phyloP scores from a whole-genome alignment of 2,113 vertebrate species.

The Thamnaconus septentrionalis region DNA sequence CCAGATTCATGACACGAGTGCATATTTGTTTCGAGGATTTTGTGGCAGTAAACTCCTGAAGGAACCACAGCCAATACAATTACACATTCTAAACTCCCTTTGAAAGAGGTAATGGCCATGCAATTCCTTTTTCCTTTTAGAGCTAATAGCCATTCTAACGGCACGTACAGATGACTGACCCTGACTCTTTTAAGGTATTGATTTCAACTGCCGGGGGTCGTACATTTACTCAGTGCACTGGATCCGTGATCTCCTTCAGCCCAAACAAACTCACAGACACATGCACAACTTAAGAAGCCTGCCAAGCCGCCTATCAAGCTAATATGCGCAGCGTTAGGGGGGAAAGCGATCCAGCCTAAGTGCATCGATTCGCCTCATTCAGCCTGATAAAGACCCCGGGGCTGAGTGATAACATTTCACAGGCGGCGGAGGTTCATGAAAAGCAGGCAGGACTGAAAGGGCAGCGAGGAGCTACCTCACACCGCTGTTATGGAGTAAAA shows the following conservation, averaged over 20 bases:
- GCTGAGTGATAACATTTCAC: conserved; percentile 57
- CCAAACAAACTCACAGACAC: conserved; percentile 2
- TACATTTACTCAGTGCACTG: background rate
- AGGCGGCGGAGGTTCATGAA: conserved; percentile 5
- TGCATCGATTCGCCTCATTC: conserved; percentile 62
- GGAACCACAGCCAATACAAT: too few relatives aligned
- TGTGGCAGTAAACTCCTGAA: too few relatives aligned
- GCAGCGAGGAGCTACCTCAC: conserved; percentile 12
- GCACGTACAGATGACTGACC: too few relatives aligned
- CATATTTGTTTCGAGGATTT: too few relatives aligned
- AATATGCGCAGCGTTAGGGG: conserved; percentile 40
- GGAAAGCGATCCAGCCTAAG: conserved; percentile 56
- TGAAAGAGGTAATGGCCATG: too few relatives aligned
- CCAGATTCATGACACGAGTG: too few relatives aligned
- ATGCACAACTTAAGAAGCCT: conserved; percentile 18
- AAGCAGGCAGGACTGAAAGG: conserved; percentile 20
- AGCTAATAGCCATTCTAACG: too few relatives aligned
- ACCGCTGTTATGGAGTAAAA: background rate
- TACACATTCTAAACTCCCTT: too few relatives aligned
- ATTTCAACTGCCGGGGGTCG: conserved; percentile 16
- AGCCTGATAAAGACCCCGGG: conserved; percentile 42
- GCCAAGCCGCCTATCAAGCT: conserved; percentile 39
- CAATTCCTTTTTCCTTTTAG: too few relatives aligned
- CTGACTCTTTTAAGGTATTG: conserved; percentile 1
- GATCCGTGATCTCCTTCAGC: background rate